phyloP scores from a whole-genome alignment of 2,888 invertebrate genomes.

The Ochropleura plecta region DNA sequence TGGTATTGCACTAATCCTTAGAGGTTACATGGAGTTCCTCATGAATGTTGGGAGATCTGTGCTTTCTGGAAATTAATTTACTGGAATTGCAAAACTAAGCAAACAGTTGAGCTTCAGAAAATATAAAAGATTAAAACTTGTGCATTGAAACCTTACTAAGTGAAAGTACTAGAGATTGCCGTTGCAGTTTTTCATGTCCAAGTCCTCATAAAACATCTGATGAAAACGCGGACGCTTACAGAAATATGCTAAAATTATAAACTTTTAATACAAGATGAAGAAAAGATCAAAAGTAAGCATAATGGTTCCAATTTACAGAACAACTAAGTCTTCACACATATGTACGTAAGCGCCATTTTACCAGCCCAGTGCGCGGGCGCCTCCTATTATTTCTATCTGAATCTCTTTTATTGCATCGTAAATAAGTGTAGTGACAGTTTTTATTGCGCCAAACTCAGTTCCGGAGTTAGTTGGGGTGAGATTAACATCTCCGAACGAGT shows the following conservation, averaged over 20 bases:
- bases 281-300: neutral
- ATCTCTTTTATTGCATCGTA: constrained; percentile 86
- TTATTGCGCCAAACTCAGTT: constrained; percentile 84
- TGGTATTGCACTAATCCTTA: constrained; percentile 24
- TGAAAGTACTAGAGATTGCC: neutral
- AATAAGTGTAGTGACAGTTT: constrained; percentile 87
- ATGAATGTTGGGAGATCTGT: neutral
- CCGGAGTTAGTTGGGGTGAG: constrained; percentile 78
- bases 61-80: neutral
- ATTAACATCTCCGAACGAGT: constrained; percentile 82
- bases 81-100: neutral
- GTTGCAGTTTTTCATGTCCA: neutral
- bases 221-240: neutral
- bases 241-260: neutral
- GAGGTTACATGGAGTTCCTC: constrained; percentile 17
- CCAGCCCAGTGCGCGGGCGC: constrained; percentile 69
- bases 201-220: no score
- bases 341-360: constrained; percentile 55
- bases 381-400: constrained; percentile 76
- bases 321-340: constrained; percentile 13
- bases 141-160: neutral
- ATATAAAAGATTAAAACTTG: neutral
- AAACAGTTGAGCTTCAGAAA: no score
- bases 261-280: no score
- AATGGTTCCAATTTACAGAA: constrained; percentile 11